phyloP scores from a whole-genome alignment of 1,140 invertebrate genomes.

The honey bee (Apis mellifera) region Amel_HAv3.1 CM009938.2:1321501-1322000 shows the following conservation, averaged over 20 bases:
- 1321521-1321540: no score
- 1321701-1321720: slow-evolving; percentile 93
- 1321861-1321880: slow-evolving; percentile 91
- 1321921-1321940: no score
- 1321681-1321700: slow-evolving; percentile 93
- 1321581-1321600: slow-evolving; percentile 90
- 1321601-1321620: slow-evolving; percentile 83
- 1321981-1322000: slow-evolving; percentile 90
- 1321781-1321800: slow-evolving; percentile 89
- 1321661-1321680: slow-evolving; percentile 86
- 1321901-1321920: no score
- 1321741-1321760: slow-evolving; percentile 95
- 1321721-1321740: slow-evolving; percentile 93
- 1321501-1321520: slow-evolving; percentile 78
- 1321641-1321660: slow-evolving; percentile 83
- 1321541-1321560: background rate
- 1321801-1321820: slow-evolving; percentile 94
- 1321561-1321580: slow-evolving; percentile 89
- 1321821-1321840: slow-evolving; percentile 90
- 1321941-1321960: slow-evolving; percentile 73
- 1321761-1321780: slow-evolving; percentile 87
- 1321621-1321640: slow-evolving; percentile 86
- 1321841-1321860: slow-evolving; percentile 87
- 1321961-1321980: slow-evolving; percentile 87
- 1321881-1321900: background rate